These are phyloP conservation scores for Euphonia xanthogaster DNA, from an alignment of 2,797 vertebrate genomes.

Conservation along the genomic window DNA sequence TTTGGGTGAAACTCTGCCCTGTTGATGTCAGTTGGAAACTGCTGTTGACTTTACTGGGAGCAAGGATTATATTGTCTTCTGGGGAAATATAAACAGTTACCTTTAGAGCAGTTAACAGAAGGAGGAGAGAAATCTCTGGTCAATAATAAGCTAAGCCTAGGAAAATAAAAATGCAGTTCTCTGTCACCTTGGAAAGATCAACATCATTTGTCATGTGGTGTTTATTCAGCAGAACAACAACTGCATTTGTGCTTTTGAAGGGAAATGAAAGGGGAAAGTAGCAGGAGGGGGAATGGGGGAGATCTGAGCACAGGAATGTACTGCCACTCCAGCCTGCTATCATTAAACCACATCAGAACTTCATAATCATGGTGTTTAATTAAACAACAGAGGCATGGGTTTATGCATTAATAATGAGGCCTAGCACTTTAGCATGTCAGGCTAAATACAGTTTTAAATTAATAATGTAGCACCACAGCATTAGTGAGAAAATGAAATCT, in stretches of 20 bases:
- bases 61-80: background rate
- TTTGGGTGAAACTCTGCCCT: background rate
- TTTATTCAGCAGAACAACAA: conserved; percentile 63
- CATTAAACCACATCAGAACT: conserved; percentile 67
- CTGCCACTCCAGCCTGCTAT: conserved; percentile 50
- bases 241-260: conserved; percentile 29
- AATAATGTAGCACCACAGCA: conserved; percentile 60
- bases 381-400: conserved; percentile 73
- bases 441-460: conserved; percentile 77
- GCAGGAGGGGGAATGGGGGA: conserved; percentile 1
- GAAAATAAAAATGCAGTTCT: conserved; percentile 53
- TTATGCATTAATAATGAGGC: conserved; percentile 75
- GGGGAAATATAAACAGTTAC: background rate
- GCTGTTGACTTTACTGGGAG: background rate
- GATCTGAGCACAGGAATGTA: conserved; percentile 54
- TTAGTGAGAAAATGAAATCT: conserved; percentile 70
- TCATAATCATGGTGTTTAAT: conserved; percentile 71
- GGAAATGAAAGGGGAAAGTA: conserved; percentile 33
- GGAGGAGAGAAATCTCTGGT: background rate
- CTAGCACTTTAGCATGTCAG: conserved; percentile 69
- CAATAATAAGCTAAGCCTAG: background rate
- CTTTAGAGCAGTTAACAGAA: background rate
- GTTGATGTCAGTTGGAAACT: background rate
- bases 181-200: conserved; percentile 65
- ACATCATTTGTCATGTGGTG: conserved; percentile 39